Evolutionary conservation across 2,113 vertebrate species (phyloP).

Genomic region (Corythornis madagascariensis): DNA sequence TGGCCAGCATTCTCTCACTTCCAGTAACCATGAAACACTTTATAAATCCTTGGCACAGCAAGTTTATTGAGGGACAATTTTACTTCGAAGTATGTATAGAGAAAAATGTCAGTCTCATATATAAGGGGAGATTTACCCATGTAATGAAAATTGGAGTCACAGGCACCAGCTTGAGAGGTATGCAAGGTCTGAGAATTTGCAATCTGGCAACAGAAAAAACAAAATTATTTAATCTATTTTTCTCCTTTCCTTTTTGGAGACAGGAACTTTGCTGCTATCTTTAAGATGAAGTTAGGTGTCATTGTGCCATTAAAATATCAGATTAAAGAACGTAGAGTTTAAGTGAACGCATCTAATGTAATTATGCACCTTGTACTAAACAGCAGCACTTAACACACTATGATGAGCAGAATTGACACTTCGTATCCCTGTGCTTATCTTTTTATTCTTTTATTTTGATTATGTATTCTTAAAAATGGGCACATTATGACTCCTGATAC

Average conservation of each 20-base stretch:
- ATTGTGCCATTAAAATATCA: background rate
- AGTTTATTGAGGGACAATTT: background rate
- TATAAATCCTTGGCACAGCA: background rate
- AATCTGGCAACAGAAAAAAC: background rate
- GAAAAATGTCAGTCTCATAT: background rate
- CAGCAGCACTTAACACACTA: background rate
- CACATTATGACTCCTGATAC: background rate
- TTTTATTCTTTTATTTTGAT: background rate
- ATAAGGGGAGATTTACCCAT: background rate
- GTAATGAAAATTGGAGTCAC: background rate
- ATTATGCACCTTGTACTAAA: background rate
- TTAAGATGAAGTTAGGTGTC: background rate
- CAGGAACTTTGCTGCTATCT: background rate
- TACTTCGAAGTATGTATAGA: background rate
- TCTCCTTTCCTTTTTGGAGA: background rate
- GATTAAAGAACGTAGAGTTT: background rate
- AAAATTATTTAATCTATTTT: background rate
- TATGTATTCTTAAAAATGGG: background rate
- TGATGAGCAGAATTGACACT: background rate
- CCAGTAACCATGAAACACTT: background rate
- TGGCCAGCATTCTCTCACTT: background rate
- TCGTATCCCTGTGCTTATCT: background rate
- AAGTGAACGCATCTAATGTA: background rate
- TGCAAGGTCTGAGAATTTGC: background rate
- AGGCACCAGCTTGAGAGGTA: accelerated